Evolutionary conservation across 2,797 vertebrate species (phyloP), one percentile per base, ranked within the genome.

Genomic region (Microcaecilia unicolor): DNA sequence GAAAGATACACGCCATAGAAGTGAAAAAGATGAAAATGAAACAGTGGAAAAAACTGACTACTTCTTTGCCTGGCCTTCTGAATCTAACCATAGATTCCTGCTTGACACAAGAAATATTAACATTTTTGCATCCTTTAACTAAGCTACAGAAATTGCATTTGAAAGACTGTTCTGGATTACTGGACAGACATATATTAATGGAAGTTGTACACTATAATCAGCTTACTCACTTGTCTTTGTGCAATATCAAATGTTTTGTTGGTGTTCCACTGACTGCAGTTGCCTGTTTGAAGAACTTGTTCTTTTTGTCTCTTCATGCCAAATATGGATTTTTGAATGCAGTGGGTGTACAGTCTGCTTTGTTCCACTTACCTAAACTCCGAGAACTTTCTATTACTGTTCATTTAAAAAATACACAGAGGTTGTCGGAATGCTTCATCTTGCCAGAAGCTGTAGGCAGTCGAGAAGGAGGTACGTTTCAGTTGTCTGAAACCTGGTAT

Each of bases 171-270:
- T 25, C 30, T 5, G 38, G 34, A 25, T 15, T 51, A 22, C 37
- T 25, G 9, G 9, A 54, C 23, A 35, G 41, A 9, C 29, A 24
- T 4, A 34, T 70, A 14, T 30, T 40, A 8, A 22, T 23, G 7
- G 41, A 57, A 21, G 18, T 66, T 5, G 33, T 34, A 17, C 22
- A 33, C 15, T 41, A 67, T 21, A 41, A 31, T 6, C 48, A 63
- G 7, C 32, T 76, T 31, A 61, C 58, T 6, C 57, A 61, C 28
- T 44, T 77, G 7, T 47, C 50, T 13, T 28, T 72, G 25, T 70
- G 70, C 34, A 31, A 51, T 15, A 21, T 41, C 9, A 20, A 27
- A 5, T 55, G 41, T 25, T 58, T 15, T 3, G 35, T 34, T 18
- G 34, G 28, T 22, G 27, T 24, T 18, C 31, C 29, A 15, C 10